Base-by-base conservation (phyloP, 2,888 invertebrate species). In the Apamea epomidion region DNA sequence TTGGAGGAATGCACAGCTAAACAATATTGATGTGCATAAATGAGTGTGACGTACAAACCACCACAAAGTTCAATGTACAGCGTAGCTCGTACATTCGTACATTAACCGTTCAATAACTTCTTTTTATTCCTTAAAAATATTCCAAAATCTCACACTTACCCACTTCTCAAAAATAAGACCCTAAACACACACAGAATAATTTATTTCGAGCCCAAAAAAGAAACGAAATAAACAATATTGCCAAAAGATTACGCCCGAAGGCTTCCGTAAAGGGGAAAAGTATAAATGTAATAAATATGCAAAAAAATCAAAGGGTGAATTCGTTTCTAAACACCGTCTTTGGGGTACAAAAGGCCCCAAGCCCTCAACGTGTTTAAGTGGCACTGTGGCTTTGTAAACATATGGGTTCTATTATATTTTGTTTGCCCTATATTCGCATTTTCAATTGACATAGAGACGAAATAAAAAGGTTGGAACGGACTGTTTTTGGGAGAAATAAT, bases 271-370 rank as follows among this genome's bases (percentile, higher is more conserved):
- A 79, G 64, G 58, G 78, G 84, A 83, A 90, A 87, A 25, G 65
- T 67, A 92, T 90, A 91, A 89, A 5, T 37, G 5, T 37, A 37
- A 37, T 37, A 37, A 90, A 90, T 91, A 91, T 90, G 91, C 90
- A 91, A 93, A 92, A 89, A 91, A 93, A 93, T 93, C 93, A 93
- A 93, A 93, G 93, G 92, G 89, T 89, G 86, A 79, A 80, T 84
- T 87, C 90, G 89, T 90, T 91, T 90, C 90, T 88, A 91, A 92
- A 92, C 92, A 91, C 90, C 89, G 87, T 90, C 91, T 86, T 74
- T 73, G 89, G 83, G 89, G 82, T 85, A 88, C 83, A 83, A 89
- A 90, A 87, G 87, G 80, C 83, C 75, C 76, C 45, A n/a, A 76
- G 70, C 81, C 71, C 74, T 65, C 70, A 69, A 80, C 80, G 87